These are phyloP conservation scores for Aspidiotus rigidus DNA, from an alignment of 2,888 invertebrate genomes.

Conservation along the genomic window DNA sequence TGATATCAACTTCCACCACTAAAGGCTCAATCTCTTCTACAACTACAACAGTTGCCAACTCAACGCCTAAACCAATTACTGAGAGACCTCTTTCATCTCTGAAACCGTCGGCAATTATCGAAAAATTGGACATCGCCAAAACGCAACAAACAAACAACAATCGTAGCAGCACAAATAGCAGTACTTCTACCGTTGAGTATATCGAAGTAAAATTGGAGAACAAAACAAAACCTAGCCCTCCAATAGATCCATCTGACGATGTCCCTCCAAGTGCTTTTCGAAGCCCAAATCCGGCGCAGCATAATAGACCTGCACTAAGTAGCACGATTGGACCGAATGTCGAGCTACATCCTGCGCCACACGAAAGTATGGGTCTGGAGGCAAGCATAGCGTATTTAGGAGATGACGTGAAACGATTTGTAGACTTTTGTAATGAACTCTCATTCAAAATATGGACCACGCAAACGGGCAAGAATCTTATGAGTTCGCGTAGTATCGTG, in stretches of 20 bases:
- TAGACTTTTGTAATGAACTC: constrained; percentile 71
- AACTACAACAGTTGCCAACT: background rate
- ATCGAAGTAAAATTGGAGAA: constrained; percentile 10
- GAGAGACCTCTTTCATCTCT: background rate
- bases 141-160: background rate
- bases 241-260: background rate
- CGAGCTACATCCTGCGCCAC: constrained; percentile 50
- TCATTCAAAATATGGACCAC: constrained; percentile 75
- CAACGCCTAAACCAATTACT: background rate
- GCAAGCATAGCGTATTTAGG: constrained; percentile 62
- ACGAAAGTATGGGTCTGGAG: constrained; percentile 60
- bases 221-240: background rate
- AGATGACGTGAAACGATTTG: constrained; percentile 66
- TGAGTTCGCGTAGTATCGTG: constrained; percentile 58
- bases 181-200: background rate
- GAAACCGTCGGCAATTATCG: background rate
- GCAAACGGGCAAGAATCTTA: constrained; percentile 55
- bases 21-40: background rate
- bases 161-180: background rate
- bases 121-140: constrained; percentile 3
- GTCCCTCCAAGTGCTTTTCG: constrained; percentile 8
- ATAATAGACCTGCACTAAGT: constrained; percentile 32
- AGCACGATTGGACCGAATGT: constrained; percentile 43
- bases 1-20: background rate
- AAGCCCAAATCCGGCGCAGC: constrained; percentile 12